Percentiles rank a stretch among this genome's conserved stretches.
phyloP scores from a whole-genome alignment of 2,797 vertebrate genomes.

The Acanthis flammea region DNA sequence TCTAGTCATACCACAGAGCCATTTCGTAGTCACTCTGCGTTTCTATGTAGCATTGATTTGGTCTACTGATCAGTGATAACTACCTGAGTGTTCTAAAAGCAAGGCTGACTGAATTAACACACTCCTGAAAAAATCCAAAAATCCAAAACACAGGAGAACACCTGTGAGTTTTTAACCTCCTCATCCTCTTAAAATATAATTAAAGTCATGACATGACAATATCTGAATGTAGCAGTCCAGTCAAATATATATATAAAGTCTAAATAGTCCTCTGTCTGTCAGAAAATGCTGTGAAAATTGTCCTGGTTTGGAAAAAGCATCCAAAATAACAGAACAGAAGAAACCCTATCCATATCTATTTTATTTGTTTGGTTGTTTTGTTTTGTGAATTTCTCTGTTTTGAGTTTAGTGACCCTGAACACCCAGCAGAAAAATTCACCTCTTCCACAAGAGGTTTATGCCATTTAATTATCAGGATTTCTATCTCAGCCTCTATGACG shows the following conservation, averaged over 20 bases:
- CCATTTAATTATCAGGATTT: background rate
- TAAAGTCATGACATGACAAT: background rate
- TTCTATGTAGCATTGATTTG: background rate
- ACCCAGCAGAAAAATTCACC: background rate
- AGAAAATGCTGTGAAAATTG: background rate
- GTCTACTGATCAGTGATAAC: background rate
- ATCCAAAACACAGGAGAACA: background rate
- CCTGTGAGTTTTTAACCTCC: background rate
- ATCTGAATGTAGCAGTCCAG: background rate
- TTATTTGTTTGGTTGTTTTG: background rate
- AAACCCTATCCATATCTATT: accelerated
- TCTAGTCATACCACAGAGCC: background rate
- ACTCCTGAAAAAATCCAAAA: accelerated
- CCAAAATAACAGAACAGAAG: background rate
- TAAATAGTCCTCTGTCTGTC: background rate
- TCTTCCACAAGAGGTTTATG: background rate
- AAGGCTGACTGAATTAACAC: background rate
- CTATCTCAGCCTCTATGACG: background rate
- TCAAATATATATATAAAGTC: background rate
- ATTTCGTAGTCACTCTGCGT: background rate
- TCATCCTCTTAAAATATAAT: background rate
- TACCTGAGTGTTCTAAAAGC: background rate
- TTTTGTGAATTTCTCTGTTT: background rate
- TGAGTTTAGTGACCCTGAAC: background rate
- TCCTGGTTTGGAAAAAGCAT: background rate